Evolutionary conservation across 2,888 invertebrate species (phyloP).

Genomic region (Cerastis rubricosa): DNA sequence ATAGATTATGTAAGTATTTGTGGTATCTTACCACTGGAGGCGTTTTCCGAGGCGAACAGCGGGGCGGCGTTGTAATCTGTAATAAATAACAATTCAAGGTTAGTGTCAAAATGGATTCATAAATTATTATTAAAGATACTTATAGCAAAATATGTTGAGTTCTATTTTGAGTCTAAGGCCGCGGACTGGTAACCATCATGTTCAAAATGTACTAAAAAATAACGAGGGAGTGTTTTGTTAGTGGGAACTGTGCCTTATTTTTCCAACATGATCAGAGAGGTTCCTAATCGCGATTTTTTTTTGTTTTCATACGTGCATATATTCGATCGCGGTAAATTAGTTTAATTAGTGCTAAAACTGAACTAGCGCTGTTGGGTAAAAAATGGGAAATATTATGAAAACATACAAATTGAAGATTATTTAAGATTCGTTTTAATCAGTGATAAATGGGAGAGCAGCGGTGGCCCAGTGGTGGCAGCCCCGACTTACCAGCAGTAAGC

Average conservation of each 20-base stretch:
- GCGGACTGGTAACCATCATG: neutral
- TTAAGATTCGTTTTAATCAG: neutral
- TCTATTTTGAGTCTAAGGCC: constrained; percentile 1
- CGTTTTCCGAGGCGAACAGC: constrained; percentile 91
- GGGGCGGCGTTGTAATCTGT: constrained; percentile 90
- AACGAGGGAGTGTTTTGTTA: neutral
- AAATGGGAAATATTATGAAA: neutral
- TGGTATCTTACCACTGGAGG: constrained; percentile 88
- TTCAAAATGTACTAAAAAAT: neutral
- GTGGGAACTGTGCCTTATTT: neutral
- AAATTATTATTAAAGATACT: neutral
- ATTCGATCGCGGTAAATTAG: neutral
- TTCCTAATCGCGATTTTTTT: neutral
- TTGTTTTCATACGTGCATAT: neutral
- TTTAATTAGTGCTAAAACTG: neutral
- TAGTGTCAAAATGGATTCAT: constrained; percentile 38
- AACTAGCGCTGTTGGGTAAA: neutral
- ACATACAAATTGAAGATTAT: neutral
- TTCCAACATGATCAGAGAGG: neutral
- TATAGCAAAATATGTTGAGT: neutral
- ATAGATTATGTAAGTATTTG: constrained; percentile 50
- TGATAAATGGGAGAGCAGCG: too few relatives aligned
- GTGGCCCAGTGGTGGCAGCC: too few relatives aligned
- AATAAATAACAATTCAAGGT: constrained; percentile 73
- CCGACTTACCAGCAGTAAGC: too few relatives aligned